These are phyloP conservation scores for Epinephelus cyanopodus DNA, from an alignment of 2,113 vertebrate genomes.

Conservation along the genomic window DNA sequence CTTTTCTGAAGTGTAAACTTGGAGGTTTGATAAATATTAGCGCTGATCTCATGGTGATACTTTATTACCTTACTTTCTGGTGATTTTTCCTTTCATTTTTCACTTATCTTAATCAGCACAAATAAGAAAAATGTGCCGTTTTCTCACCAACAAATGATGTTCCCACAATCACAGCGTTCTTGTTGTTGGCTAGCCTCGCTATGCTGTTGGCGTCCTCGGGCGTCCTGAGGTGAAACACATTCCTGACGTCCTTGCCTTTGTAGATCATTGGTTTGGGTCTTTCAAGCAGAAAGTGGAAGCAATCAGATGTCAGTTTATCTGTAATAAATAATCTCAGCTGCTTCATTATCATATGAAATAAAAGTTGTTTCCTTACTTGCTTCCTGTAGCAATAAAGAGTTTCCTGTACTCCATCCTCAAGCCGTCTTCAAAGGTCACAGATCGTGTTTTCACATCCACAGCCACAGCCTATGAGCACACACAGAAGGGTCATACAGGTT, in stretches of 20 bases:
- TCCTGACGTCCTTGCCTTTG: constrained; percentile 94
- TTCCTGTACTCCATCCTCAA: constrained; percentile 97
- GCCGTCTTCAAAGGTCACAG: constrained; percentile 92
- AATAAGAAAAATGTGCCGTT: constrained; percentile 10
- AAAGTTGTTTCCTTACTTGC: constrained; percentile 84
- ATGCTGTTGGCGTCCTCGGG: constrained; percentile 95
- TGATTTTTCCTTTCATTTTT: background rate
- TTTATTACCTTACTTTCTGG: background rate
- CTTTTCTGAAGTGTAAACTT: background rate
- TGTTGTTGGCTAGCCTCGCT: constrained; percentile 91
- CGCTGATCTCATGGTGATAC: background rate
- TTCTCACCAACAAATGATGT: constrained; percentile 94
- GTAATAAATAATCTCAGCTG: background rate
- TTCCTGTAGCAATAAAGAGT: constrained; percentile 95
- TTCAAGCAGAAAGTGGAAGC: constrained; percentile 37
- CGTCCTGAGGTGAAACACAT: constrained; percentile 92
- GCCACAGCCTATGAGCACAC: constrained; percentile 86
- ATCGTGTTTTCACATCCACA: constrained; percentile 92
- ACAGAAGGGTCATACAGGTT: background rate
- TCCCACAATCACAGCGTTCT: constrained; percentile 94
- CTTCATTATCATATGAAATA: background rate
- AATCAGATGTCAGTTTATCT: background rate
- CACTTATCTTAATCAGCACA: background rate
- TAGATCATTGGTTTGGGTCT: constrained; percentile 94
- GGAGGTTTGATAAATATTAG: background rate